Evolutionary conservation across 2,113 vertebrate genomes (phyloP).

Genomic region (Nerophis ophidion): DNA sequence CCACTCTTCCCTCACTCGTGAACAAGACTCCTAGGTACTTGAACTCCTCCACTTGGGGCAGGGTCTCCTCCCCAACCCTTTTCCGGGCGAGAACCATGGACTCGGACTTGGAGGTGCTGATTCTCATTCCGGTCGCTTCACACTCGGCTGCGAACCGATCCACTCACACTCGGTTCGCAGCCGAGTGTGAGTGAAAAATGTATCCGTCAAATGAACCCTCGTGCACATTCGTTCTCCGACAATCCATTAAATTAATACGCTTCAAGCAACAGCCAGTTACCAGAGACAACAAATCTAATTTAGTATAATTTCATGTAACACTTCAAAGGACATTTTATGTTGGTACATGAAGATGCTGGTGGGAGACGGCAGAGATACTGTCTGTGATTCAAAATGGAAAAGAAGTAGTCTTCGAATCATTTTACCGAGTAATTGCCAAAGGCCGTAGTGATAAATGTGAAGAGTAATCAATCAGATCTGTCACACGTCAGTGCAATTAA

Average conservation of each 20-base stretch:
- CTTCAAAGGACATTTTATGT: slow-evolving; percentile 63
- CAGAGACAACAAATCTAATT: slow-evolving; percentile 39
- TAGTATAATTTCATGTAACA: slow-evolving; percentile 67
- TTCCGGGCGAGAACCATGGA: no score
- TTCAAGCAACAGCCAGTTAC: slow-evolving; percentile 37
- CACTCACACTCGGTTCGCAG: no score
- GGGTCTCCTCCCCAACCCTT: no score
- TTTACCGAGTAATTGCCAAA: no score
- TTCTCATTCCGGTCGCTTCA: no score
- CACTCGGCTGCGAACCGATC: no score
- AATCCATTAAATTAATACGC: slow-evolving; percentile 38
- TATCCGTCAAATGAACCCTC: slow-evolving; percentile 41
- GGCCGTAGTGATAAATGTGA: slow-evolving; percentile 9
- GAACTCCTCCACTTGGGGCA: no score
- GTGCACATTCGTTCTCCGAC: slow-evolving; percentile 22
- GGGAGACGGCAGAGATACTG: slow-evolving; percentile 14
- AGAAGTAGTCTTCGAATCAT: no score
- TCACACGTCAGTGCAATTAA: neutral
- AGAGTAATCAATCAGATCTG: neutral
- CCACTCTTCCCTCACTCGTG: no score
- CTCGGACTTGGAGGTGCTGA: no score
- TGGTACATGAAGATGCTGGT: slow-evolving; percentile 49
- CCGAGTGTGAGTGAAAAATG: slow-evolving; percentile 21
- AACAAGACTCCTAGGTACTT: no score
- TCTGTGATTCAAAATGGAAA: no score